Base-by-base conservation (phyloP, 2,113 vertebrate genomes). In the Phoenicopterus ruber region DNA sequence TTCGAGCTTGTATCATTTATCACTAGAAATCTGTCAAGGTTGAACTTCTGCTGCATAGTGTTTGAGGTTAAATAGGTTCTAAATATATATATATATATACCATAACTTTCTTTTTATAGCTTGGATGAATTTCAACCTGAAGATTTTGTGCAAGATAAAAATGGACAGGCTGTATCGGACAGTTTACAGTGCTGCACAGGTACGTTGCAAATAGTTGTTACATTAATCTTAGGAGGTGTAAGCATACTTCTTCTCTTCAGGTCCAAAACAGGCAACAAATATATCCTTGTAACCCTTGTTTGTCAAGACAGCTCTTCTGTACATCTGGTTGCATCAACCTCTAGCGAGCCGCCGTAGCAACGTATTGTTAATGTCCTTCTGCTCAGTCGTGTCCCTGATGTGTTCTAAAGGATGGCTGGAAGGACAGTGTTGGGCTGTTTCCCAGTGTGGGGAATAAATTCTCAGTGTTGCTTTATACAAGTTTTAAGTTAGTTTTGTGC, bases 31-130 rank as follows among this genome's bases (percentile, higher is more conserved):
- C 57, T 91, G 29, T 55, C 61, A 77, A 24, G 34, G n/a, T 58
- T 77, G 58, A 90, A 77, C 11, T 63, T 92, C 12, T 63, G 11
- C 57, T 76, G 65, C 24, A 6, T 40, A 28, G 65, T 55, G 16
- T 63, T 82, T 81, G 59, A 74, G 7, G 11, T 88, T 72, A 82
- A 91, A 58, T 29, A 71, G 19, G 9, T 90, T 88, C 86, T 58
- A 57, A 79, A 77, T 29, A 52, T 34, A 72, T 17, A 77, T 29
- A 52, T 34, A 72, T 17, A 78, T 40, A 52, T 11, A 24, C 29
- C 49, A 2, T 92, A 32, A 79, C 26, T 76, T 92, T 92, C 15
- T 83, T 94, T 96, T 97, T 96, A 17, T 87, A 97, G 97, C 11
- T 88, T 93, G 65, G 25, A 63, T 42, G 71, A 79, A 42, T 83